Percentiles rank a stretch among this genome's conserved stretches.
These are phyloP conservation scores for Masticophis lateralis DNA, from an alignment of 2,797 vertebrate genomes.

Conservation along the genomic window DNA sequence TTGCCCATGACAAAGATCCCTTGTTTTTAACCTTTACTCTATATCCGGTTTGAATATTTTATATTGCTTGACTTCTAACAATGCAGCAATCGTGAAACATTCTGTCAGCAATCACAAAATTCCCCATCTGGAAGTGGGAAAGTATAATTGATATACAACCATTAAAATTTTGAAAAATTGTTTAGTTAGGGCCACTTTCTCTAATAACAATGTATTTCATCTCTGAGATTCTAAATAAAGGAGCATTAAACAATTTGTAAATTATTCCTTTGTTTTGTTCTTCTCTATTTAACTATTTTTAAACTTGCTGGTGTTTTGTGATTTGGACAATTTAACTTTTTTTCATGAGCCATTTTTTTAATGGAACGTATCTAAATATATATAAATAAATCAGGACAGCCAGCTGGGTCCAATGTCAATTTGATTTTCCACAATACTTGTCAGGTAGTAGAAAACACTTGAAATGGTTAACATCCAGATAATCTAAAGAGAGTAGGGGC, in stretches of 20 bases:
- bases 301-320: background rate
- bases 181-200: background rate
- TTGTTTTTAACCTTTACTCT: background rate
- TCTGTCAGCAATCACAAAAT: too few species aligned
- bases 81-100: background rate
- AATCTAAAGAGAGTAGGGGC: background rate
- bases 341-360: background rate
- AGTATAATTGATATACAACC: background rate
- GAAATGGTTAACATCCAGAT: background rate
- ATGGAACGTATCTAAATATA: background rate
- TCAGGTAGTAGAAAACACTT: background rate
- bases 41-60: background rate
- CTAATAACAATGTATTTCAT: background rate
- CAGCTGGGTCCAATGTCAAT: background rate
- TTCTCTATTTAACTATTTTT: background rate
- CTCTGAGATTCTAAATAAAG: background rate
- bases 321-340: background rate
- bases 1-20: background rate
- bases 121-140: background rate
- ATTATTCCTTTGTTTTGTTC: background rate
- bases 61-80: background rate
- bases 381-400: background rate
- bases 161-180: background rate
- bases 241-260: background rate
- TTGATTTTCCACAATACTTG: background rate